Evolutionary conservation across 2,113 vertebrate species (phyloP).

Genomic region (Zosterops borbonicus): DNA sequence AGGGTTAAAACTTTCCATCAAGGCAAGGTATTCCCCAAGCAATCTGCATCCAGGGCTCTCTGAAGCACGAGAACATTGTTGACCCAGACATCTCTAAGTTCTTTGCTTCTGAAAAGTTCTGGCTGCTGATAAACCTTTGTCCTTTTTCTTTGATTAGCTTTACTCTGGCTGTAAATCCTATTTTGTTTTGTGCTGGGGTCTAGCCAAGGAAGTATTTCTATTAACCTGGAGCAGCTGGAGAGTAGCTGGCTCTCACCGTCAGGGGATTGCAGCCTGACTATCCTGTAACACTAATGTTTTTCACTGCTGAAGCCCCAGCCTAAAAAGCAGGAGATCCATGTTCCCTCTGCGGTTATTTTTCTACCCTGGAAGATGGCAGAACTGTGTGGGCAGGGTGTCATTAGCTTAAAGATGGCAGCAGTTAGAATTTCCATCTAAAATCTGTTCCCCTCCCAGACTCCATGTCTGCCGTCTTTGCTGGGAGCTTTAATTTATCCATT

Average conservation of each 20-base stretch:
- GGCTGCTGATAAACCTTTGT: conserved; percentile 51
- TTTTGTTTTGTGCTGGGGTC: conserved; percentile 49
- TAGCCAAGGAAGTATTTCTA: conserved; percentile 47
- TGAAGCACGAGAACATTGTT: not conserved
- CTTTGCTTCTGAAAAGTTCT: conserved; percentile 42
- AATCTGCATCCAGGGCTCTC: not conserved
- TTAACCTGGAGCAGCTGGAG: conserved; percentile 52
- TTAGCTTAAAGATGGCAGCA: conserved; percentile 25
- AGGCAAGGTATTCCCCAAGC: not conserved
- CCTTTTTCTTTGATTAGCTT: conserved; percentile 59
- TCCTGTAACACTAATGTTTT: not conserved
- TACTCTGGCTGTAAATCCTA: conserved; percentile 36
- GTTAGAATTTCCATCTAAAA: not conserved
- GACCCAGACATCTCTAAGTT: conserved; percentile 13
- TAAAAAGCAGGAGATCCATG: not conserved
- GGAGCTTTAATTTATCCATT: conserved; percentile 7
- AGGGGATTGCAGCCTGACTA: not conserved
- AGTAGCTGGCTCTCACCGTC: not conserved
- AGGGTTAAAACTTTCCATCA: conserved; percentile 46
- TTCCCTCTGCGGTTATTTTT: not conserved
- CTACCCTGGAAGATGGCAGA: not conserved
- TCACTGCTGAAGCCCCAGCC: not conserved
- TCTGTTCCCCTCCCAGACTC: not conserved
- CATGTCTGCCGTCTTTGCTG: not conserved
- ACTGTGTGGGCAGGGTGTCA: not conserved